Base-by-base conservation (phyloP, 2,888 invertebrate species). In the Platycnemis pennipes region DNA sequence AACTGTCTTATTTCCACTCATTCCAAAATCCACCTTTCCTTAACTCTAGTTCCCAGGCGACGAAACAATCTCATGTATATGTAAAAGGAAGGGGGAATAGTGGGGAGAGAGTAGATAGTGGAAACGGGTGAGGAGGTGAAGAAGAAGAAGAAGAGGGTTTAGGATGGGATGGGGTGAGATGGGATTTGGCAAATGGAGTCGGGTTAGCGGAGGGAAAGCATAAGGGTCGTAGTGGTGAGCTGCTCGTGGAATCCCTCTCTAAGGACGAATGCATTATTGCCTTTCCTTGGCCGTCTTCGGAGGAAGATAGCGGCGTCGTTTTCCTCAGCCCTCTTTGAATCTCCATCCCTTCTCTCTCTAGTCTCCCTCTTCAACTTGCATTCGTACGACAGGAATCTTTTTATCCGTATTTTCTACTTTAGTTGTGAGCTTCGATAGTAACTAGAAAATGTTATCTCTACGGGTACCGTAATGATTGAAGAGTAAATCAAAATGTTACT, bases 1-100 rank as follows among this genome's bases (percentile, higher is more conserved):
- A 44, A n/a, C 26, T 44, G 45, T 87, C 87, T 45, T 46, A 7
- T 46, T 87, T 87, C 87, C 46, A 37, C 87, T 46, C 46, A 87
- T 87, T 26, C 87, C 45, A 46, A 87, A 46, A 87, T 87, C 26
- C 45, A 44, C n/a, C 87, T 26, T 46, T 46, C 87, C 45, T 46
- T 46, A 87, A 87, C 89, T 46, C 42, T 56, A 42, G 53, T 42
- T 53, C 63, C 91, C 91, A 89, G 26, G 56, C 44, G 91, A 26
- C 91, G 45, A 63, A 91, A 69, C 91, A 44, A 91, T 91, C 91
- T 91, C 63, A 91, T 91, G 91, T 91, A 91, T 91, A 91, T 91
- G 63, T 91, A 91, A 91, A 91, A 44, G 56, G 89, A 87, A 4
- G n/a, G 87, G 26, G n/a, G 37, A 26, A n/a, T n/a, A 26, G 45